These are phyloP conservation scores for Cyprinus carpio DNA, from an alignment of 2,113 vertebrate species.

Conservation along the genomic window DNA sequence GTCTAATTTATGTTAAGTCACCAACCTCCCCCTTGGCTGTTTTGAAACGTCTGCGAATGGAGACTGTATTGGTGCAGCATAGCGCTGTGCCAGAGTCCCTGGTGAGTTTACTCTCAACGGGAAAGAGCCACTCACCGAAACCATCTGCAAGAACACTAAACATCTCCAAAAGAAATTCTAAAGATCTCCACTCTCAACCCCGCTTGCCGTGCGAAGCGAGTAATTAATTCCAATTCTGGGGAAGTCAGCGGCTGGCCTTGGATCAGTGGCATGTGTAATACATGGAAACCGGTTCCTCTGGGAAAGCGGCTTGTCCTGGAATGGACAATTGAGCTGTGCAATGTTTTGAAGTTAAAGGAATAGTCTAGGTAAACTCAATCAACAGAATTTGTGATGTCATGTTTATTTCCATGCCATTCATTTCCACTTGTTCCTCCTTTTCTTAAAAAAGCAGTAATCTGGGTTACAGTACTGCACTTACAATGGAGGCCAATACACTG, in stretches of 20 bases:
- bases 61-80: constrained; percentile 74
- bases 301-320: neutral
- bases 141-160: too few relatives aligned
- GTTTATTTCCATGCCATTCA: too few relatives aligned
- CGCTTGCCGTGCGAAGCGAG: constrained; percentile 79
- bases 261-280: constrained; percentile 68
- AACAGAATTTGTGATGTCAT: too few relatives aligned
- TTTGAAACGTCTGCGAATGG: constrained; percentile 78
- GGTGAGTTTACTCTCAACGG: constrained; percentile 81
- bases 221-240: constrained; percentile 81
- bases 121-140: constrained; percentile 77
- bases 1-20: constrained; percentile 87
- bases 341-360: constrained; percentile 1
- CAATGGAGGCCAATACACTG: too few relatives aligned
- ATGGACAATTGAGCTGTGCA: constrained; percentile 4
- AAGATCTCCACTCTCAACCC: constrained; percentile 74
- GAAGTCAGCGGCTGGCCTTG: constrained; percentile 72
- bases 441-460: too few relatives aligned
- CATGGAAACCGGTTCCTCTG: neutral
- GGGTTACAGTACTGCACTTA: too few relatives aligned
- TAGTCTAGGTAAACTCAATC: too few relatives aligned
- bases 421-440: too few relatives aligned
- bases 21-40: constrained; percentile 81
- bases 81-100: constrained; percentile 74
- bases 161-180: too few relatives aligned